Base-by-base conservation (phyloP, 1,140 invertebrate genomes). In the Coelopa frigida region DNA sequence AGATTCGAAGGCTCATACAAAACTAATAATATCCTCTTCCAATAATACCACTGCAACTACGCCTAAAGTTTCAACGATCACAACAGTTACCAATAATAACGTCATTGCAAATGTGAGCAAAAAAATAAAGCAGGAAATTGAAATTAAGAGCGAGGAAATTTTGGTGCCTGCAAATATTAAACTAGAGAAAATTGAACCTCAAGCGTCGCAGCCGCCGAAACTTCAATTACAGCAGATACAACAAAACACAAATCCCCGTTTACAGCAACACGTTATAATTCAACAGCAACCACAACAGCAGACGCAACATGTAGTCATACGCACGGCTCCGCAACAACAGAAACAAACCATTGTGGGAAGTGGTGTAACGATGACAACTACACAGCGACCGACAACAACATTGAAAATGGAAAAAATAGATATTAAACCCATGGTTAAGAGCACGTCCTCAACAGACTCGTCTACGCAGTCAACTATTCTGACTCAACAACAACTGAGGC, bases 61-160 rank as follows among this genome's bases (percentile, higher is more conserved):
- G n/a, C n/a, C n/a, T n/a, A n/a, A n/a, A n/a, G n/a, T n/a, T n/a
- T n/a, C 40, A 33, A 21, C 46, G 35, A 47, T 31, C 20, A 21
- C 37, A 31, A 8, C 31, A 24, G n/a, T 20, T n/a, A 8, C 21
- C 21, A 12, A 48, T 6, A 46, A 12, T 18, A 46, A 29, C 20
- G 40, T 10, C 24, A 38, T 14, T 21, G 32, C n/a, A 48, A 59
- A 62, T 48, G 60, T 61, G 35, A 61, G 52, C 26, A 64, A 61
- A 17, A 64, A 54, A 22, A 66, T 66, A n/a, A 66, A 66, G 36
- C 62, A 66, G 29, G 62, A 66, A 37, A 66, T 66, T 24, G 60
- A 66, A 44, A 66, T 66, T 39, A 66, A 66, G 55, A 66, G 62
- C 37, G 62, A 66, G 32, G 62, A 66, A 37, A 66, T 66, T 17